Evolutionary conservation across 2,797 vertebrate genomes (phyloP).

Genomic region (Aulostomus chinensis): DNA sequence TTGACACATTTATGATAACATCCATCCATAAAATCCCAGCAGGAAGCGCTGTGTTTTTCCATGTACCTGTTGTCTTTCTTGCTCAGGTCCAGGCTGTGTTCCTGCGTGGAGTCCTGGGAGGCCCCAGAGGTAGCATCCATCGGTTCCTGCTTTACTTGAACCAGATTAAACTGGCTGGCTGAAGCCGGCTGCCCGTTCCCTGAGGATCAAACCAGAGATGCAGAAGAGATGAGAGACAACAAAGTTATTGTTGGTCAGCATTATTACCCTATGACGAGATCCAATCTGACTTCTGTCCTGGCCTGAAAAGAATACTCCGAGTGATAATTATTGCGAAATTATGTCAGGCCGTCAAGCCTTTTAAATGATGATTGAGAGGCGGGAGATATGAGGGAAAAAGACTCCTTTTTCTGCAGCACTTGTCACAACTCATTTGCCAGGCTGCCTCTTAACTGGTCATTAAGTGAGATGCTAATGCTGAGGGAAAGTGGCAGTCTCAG

Average conservation of each 20-base stretch:
- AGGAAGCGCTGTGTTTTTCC: not conserved
- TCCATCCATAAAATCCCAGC: too few species aligned
- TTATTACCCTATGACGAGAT: conserved; percentile 90
- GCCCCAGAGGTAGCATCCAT: conserved; percentile 71
- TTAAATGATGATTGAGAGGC: conserved; percentile 92
- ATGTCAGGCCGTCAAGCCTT: conserved; percentile 95
- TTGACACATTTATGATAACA: conserved; percentile 31
- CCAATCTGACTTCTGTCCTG: conserved; percentile 88
- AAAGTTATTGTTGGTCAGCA: conserved; percentile 90
- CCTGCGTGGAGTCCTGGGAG: conserved; percentile 87
- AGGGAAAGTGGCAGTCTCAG: conserved; percentile 97
- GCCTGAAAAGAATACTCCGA: conserved; percentile 88
- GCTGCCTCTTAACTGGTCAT: conserved; percentile 97
- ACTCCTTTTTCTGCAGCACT: conserved; percentile 90
- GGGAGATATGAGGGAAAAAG: conserved; percentile 88
- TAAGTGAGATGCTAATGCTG: conserved; percentile 97
- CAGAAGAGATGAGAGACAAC: conserved; percentile 74
- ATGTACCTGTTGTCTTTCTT: conserved; percentile 91
- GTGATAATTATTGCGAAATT: conserved; percentile 99
- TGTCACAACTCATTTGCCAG: conserved; percentile 97
- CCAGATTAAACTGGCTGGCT: conserved; percentile 84
- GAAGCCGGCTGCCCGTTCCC: conserved; percentile 87
- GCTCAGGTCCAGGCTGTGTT: conserved; percentile 95
- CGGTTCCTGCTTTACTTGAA: conserved; percentile 90
- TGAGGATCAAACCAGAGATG: conserved; percentile 71